Evolutionary conservation across 2,797 vertebrate genomes (phyloP).

Genomic region (Darevskia nairensis): DNA sequence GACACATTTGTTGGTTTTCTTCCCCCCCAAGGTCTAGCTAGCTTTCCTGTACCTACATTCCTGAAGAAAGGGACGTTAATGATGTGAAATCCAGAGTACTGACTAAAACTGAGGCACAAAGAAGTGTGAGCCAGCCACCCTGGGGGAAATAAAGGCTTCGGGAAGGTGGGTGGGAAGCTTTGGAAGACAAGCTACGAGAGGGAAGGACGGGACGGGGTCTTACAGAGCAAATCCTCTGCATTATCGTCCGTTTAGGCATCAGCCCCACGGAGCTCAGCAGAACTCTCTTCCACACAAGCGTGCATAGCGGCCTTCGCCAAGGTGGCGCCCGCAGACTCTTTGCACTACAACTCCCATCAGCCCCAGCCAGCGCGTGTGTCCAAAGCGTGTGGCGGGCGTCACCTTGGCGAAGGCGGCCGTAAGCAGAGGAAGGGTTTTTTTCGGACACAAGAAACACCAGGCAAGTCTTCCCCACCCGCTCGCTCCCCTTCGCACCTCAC

Average conservation of each 20-base stretch:
- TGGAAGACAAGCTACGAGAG: neutral
- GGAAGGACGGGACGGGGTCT: too few relatives aligned
- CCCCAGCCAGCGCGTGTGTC: too few relatives aligned
- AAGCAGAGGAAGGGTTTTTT: too few relatives aligned
- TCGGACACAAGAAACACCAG: neutral
- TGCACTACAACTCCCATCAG: too few relatives aligned
- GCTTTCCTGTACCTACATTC: neutral
- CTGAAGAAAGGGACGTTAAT: neutral
- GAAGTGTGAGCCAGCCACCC: neutral
- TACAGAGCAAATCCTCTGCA: neutral
- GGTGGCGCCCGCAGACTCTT: too few relatives aligned
- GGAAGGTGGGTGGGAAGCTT: neutral
- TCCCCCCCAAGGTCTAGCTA: too few relatives aligned
- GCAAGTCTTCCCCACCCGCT: neutral
- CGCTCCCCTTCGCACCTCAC: constrained; percentile 10
- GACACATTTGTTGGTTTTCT: neutral
- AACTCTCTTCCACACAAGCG: too few relatives aligned
- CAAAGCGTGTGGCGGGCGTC: too few relatives aligned
- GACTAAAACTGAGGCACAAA: neutral
- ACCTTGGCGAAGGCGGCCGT: too few relatives aligned
- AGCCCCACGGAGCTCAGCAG: too few relatives aligned
- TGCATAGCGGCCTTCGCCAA: neutral
- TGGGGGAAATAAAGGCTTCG: neutral
- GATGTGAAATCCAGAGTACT: neutral
- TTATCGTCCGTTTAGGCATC: too few relatives aligned